Conservation (phyloP, 2,113 vertebrate genomes). For the Cyrtonyx montezumae region DNA sequence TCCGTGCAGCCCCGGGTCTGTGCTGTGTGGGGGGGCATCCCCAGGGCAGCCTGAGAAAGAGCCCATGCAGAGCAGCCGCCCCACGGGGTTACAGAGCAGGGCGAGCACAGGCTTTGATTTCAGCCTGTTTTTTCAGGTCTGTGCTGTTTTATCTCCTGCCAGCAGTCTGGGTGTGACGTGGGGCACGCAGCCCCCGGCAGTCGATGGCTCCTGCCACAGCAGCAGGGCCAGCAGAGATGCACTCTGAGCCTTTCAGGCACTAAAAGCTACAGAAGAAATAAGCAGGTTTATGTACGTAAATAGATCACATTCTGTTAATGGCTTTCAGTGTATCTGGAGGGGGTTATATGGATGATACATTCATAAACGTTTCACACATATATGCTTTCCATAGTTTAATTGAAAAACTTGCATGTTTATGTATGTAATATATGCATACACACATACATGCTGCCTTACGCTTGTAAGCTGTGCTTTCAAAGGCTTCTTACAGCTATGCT, state of each 20-base stretch:
- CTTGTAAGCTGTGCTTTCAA: slow-evolving; percentile 14
- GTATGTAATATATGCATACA: rapidly evolving
- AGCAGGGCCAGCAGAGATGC: not conserved
- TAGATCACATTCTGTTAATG: not conserved
- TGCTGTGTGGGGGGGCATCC: rapidly evolving
- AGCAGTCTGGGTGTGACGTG: not conserved
- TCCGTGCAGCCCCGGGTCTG: not conserved
- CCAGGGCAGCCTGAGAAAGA: not conserved
- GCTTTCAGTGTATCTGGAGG: not conserved
- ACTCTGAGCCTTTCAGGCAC: not conserved
- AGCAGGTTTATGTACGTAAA: not conserved
- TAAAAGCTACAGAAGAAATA: not conserved
- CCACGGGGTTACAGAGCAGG: not conserved
- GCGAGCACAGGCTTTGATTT: slow-evolving; percentile 4
- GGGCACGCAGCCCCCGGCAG: slow-evolving; percentile 40
- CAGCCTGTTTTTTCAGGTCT: slow-evolving; percentile 2
- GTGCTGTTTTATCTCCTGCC: not conserved
- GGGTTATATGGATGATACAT: not conserved
- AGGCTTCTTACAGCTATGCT: not conserved
- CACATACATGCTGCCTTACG: not conserved
- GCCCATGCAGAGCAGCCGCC: not conserved
- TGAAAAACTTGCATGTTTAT: not conserved
- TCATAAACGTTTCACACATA: not conserved
- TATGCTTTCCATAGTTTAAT: not conserved
- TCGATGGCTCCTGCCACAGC: not conserved